Percentiles rank a stretch among this genome's conserved stretches.
phyloP scores from a whole-genome alignment of 92 coral and sea anemone genomes.

The Hydrozoanthus gracilis region DNA sequence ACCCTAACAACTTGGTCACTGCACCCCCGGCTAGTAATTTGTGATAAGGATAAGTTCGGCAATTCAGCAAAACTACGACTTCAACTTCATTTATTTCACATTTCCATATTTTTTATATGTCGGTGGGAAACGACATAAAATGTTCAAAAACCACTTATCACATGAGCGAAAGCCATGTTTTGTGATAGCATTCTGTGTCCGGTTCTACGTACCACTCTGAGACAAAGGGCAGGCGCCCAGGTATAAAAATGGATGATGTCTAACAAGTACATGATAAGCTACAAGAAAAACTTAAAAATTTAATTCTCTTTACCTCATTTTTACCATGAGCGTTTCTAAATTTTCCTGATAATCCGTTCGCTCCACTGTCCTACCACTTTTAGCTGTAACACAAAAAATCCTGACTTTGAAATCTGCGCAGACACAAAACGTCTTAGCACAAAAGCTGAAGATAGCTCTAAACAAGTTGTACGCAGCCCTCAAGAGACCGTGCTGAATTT shows the following conservation, averaged over 20 bases:
- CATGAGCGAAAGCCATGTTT: no score
- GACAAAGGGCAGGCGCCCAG: no score
- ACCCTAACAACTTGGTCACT: no score
- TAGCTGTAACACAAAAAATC: conserved; percentile 27
- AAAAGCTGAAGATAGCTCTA: neutral
- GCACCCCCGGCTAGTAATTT: no score
- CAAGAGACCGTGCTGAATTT: neutral
- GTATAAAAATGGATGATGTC: neutral
- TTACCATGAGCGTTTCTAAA: conserved; percentile 76
- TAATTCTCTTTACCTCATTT: conserved; percentile 69
- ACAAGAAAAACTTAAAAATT: neutral
- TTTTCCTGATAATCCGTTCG: conserved; percentile 66
- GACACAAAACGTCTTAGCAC: neutral
- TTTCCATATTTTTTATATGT: no score
- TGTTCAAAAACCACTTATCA: no score
- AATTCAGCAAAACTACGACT: no score
- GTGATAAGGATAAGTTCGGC: no score
- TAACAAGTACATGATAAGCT: neutral
- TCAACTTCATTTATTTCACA: no score
- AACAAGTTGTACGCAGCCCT: neutral
- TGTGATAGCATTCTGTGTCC: no score
- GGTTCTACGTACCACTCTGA: no score
- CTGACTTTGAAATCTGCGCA: neutral
- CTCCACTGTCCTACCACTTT: conserved; percentile 47
- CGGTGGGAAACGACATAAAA: no score